Conservation (phyloP, 1,140 invertebrate species). For the Drosophila mauritiana region DNA sequence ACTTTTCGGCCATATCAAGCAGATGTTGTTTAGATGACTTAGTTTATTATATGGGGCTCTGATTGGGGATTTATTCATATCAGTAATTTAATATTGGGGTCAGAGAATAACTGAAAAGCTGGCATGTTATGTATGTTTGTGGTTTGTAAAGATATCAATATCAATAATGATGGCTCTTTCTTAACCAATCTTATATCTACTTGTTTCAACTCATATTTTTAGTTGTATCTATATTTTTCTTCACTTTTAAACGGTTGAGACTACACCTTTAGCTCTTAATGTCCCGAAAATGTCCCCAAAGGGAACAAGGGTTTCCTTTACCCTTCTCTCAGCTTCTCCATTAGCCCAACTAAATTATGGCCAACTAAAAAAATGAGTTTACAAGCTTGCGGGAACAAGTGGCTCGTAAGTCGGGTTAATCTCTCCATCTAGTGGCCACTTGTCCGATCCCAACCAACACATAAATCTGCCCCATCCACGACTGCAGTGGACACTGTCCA, state of each 20-base stretch:
- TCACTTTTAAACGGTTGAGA: neutral
- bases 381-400: conserved; percentile 39
- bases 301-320: neutral
- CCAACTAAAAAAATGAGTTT: conserved; percentile 19
- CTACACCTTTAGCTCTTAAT: neutral
- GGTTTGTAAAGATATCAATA: neutral
- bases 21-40: conserved; percentile 27
- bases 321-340: neutral
- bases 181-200: too few relatives aligned
- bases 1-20: neutral
- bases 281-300: neutral
- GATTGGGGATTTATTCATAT: conserved; percentile 3
- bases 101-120: neutral
- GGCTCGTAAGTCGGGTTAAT: conserved; percentile 51
- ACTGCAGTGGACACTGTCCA: conserved; percentile 24
- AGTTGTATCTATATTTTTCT: too few relatives aligned
- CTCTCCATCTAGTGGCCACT: conserved; percentile 49
- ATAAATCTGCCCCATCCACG: conserved; percentile 33
- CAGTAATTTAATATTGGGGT: conserved; percentile 11
- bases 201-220: too few relatives aligned
- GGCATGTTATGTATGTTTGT: neutral
- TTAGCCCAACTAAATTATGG: conserved; percentile 22
- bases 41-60: conserved; percentile 16
- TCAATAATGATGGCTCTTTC: too few relatives aligned
- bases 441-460: conserved; percentile 8